A percentile compares a stretch with the other conserved stretches of the same genome.
Conservation (phyloP, 2,113 vertebrate genomes). For the Xerus inauris region DNA sequence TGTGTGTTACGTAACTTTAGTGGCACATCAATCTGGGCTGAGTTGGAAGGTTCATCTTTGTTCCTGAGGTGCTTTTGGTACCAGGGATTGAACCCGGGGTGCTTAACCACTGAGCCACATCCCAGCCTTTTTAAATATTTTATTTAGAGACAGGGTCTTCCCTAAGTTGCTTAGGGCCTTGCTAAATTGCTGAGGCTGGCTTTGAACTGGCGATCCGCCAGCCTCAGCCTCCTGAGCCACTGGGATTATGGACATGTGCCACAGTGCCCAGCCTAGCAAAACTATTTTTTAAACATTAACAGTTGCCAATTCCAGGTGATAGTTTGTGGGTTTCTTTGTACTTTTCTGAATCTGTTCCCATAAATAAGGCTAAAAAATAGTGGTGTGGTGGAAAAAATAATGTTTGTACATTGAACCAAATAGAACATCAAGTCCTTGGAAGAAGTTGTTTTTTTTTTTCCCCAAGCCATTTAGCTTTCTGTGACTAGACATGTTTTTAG, state of each 20-base stretch:
- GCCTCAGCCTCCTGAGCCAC: no score
- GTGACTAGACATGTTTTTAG: not conserved
- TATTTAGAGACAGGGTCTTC: no score
- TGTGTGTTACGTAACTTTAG: not conserved
- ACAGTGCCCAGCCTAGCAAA: no score
- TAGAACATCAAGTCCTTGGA: not conserved
- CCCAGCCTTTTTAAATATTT: no score
- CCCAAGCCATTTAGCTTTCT: not conserved
- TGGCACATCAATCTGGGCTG: not conserved
- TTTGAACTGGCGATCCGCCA: no score
- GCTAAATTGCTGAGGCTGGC: no score
- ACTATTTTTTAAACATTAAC: not conserved
- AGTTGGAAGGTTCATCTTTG: slow-evolving; percentile 16
- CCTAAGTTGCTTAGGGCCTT: no score
- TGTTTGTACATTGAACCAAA: not conserved
- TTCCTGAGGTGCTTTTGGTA: not conserved
- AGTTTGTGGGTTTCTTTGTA: not conserved
- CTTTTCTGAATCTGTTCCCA: not conserved
- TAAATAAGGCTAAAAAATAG: not conserved
- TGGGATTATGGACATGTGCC: no score
- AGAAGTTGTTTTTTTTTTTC: not conserved
- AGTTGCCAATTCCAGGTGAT: not conserved
- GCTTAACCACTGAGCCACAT: no score
- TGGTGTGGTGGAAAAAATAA: not conserved
- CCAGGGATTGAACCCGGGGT: not conserved